Evolutionary conservation across 2,113 vertebrate species (phyloP).

Genomic region (Sebastes schlegelii): DNA sequence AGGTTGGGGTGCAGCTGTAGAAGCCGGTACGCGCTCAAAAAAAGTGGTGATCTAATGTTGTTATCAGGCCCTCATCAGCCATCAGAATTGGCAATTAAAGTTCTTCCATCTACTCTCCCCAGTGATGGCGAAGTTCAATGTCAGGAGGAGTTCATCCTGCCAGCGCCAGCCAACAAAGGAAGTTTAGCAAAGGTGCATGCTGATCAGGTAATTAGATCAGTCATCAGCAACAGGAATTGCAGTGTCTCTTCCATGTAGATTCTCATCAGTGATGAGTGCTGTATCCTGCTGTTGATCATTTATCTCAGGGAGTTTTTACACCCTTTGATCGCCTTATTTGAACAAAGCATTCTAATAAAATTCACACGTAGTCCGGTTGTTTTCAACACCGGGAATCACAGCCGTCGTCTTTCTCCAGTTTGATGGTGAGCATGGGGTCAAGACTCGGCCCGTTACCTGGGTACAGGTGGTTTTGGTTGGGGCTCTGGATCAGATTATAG

Average conservation of each 20-base stretch:
- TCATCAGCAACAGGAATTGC: conserved; percentile 24
- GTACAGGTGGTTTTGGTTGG: conserved; percentile 88
- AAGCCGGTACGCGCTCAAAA: conserved; percentile 2
- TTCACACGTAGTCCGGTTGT: conserved; percentile 12
- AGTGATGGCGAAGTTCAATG: background rate
- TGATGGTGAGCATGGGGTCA: conserved; percentile 95
- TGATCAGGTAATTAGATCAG: conserved; percentile 45
- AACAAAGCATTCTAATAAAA: conserved; percentile 37
- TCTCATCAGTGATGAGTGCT: conserved; percentile 22
- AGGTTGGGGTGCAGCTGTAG: conserved; percentile 12
- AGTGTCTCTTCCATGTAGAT: conserved; percentile 17
- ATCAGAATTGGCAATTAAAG: conserved; percentile 19
- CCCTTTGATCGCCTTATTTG: conserved; percentile 1
- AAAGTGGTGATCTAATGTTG: conserved; percentile 7
- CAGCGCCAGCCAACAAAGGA: conserved; percentile 15
- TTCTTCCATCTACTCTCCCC: conserved; percentile 17
- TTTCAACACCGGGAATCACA: conserved; percentile 89
- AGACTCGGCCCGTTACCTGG: conserved; percentile 85
- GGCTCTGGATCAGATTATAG: conserved; percentile 64
- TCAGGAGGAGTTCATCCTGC: conserved; percentile 78
- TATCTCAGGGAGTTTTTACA: conserved; percentile 11
- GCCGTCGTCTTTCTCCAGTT: conserved; percentile 92
- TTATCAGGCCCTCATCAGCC: conserved; percentile 14
- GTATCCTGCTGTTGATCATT: conserved; percentile 6
- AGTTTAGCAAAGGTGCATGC: conserved; percentile 33